Evolutionary conservation across 2,888 invertebrate species (phyloP).

Genomic region (Horisme vitalbata): DNA sequence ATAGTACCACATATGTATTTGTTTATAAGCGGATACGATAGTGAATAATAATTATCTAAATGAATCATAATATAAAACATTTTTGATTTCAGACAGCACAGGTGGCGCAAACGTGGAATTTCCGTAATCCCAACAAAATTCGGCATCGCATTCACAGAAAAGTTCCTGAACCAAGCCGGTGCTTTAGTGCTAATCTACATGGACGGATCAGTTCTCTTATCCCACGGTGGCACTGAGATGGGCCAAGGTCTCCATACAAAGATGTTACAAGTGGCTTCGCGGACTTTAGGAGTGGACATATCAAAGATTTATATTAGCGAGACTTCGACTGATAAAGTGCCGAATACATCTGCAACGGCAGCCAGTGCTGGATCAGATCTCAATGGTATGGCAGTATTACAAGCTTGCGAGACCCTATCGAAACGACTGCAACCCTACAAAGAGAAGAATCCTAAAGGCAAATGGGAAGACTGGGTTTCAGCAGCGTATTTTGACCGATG

Average conservation of each 20-base stretch:
- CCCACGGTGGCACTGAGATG: conserved; percentile 98
- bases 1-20: too few relatives aligned
- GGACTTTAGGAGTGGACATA: conserved; percentile 86
- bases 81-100: conserved; percentile 84
- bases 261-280: conserved; percentile 95
- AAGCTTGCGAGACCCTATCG: conserved; percentile 90
- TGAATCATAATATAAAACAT: too few relatives aligned
- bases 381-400: conserved; percentile 94
- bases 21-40: too few relatives aligned
- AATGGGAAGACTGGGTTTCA: conserved; percentile 93
- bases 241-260: conserved; percentile 98
- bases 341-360: conserved; percentile 95
- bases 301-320: conserved; percentile 91
- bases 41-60: too few relatives aligned
- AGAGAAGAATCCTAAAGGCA: conserved; percentile 88
- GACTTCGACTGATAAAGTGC: conserved; percentile 94
- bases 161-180: conserved; percentile 92
- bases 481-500: conserved; percentile 90
- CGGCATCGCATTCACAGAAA: conserved; percentile 91
- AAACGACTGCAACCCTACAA: conserved; percentile 89
- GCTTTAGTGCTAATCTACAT: conserved; percentile 93
- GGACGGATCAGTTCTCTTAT: conserved; percentile 93
- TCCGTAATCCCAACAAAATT: conserved; percentile 92
- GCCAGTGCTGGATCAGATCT: conserved; percentile 94
- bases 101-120: conserved; percentile 94